These are phyloP conservation scores for Callocephalon fimbriatum DNA, from an alignment of 2,113 vertebrate species.

Conservation along the genomic window DNA sequence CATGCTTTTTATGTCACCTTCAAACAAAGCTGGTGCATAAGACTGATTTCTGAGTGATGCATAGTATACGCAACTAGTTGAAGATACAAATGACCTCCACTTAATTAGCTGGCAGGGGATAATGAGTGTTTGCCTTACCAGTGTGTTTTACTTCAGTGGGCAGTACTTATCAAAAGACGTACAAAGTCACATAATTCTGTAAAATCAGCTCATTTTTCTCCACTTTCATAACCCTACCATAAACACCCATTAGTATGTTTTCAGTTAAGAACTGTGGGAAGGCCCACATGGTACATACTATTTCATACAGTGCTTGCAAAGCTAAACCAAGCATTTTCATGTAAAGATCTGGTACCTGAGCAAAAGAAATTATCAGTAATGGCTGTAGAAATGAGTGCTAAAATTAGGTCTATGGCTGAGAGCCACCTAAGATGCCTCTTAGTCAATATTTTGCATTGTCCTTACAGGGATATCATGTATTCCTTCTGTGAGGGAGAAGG, in stretches of 20 bases:
- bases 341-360: not conserved
- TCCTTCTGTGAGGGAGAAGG: not conserved
- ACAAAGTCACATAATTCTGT: not conserved
- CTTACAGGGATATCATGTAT: not conserved
- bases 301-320: not conserved
- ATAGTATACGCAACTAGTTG: not conserved
- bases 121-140: not conserved
- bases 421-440: not conserved
- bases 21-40: not conserved
- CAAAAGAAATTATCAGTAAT: not conserved
- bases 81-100: not conserved
- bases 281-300: not conserved
- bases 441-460: not conserved
- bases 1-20: not conserved
- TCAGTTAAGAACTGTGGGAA: not conserved
- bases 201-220: not conserved
- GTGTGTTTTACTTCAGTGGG: not conserved
- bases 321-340: not conserved
- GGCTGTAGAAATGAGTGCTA: not conserved
- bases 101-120: not conserved
- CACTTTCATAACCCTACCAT: not conserved
- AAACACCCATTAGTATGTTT: not conserved
- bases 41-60: not conserved
- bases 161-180: not conserved
- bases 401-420: not conserved